Evolutionary conservation across 2,888 invertebrate genomes (phyloP), one percentile per base, ranked within the genome.

Genomic region (Pecten maximus): DNA sequence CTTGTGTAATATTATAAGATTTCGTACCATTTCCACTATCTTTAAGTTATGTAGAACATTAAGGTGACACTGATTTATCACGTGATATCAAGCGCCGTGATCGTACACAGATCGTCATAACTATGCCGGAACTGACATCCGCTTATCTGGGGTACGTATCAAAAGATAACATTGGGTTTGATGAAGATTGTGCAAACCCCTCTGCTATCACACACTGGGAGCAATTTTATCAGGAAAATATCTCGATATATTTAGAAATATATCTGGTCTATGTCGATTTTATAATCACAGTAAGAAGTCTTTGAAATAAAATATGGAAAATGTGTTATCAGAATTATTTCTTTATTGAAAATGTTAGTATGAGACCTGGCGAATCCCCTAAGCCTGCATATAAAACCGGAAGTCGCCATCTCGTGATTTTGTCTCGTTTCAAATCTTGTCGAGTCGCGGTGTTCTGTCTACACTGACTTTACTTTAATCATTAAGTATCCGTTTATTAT

Each of bases 11-110:
- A 12, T 44, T 44, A 12, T 4, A 44, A 44, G 44, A 19, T 74
- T n/a, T 16, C 12, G 8, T 74, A 28, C n/a, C n/a, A 28, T 74
- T 28, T 74, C n/a, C 28, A 28, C 60, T 74, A 74, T 74, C 60
- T 74, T 2, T 74, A 3, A 28, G 60, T 74, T 35, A 74, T 28
- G 74, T 10, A 35, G 35, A 10, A 3, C 74, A 74, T 74, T 35
- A 74, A 35, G 23, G 23, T 74, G 74, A 74, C 74, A 74, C 74
- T 35, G 74, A 74, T 74, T 74, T 74, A 74, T 74, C 74, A 74
- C 23, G 74, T 74, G 74, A 74, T 74, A 23, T 0, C 74, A 10
- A 35, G 35, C 10, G 28, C 35, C 28, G 0, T 28, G 74, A 74
- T 74, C 28, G 16, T 8, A 35, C 16, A 74, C 74, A 74, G 74